Evolutionary conservation across 2,888 invertebrate genomes (phyloP), one percentile per base, ranked within the genome.

Genomic region (Pyrgus malvae): DNA sequence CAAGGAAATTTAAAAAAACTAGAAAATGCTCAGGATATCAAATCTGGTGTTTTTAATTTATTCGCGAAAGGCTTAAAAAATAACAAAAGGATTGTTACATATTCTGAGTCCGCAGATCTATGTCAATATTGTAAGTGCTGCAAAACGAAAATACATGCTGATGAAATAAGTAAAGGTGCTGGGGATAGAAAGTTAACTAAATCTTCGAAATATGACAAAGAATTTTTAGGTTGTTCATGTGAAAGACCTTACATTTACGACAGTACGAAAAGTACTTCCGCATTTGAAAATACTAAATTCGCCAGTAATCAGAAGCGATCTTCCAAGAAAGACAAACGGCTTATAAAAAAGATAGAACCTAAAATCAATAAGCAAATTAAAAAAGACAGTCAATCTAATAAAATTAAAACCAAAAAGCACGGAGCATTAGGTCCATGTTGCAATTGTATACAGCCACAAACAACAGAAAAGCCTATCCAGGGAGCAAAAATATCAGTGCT

Each of bases 161-260:
- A 56, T 31, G 59, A 62, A 48, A 49, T 57, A 21, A 40, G 45
- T n/a, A 63, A 59, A 57, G 63, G 56, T 41, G 54, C 55, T 25
- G 59, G 63, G 3, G 59, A 61, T 41, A 29, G 8, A 29, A 27
- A 19, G 9, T 40, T 17, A 9, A 27, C 17, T 14, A 5, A 12
- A 27, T 38, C 38, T 5, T 38, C 16, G 16, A 14, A 37, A 37
- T 2, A 37, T 17, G 16, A n/a, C n/a, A n/a, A n/a, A 9, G n/a
- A 29, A 29, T 11, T 29, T 11, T 29, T 11, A n/a, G 29, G 11
- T 4, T 29, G n/a, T 37, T 17, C 37, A 16, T 8, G 17, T 37
- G n/a, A 8, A 17, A 37, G 17, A 37, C 4, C 3, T 4, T 38
- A 14, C 9, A 0, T 9, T 5, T 7, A 16, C 8, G 35, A 3